A percentile compares a stretch with the other conserved stretches of the same genome.
These are phyloP conservation scores for Novumbra hubbsi DNA, from an alignment of 2,797 vertebrate genomes.

Conservation along the genomic window DNA sequence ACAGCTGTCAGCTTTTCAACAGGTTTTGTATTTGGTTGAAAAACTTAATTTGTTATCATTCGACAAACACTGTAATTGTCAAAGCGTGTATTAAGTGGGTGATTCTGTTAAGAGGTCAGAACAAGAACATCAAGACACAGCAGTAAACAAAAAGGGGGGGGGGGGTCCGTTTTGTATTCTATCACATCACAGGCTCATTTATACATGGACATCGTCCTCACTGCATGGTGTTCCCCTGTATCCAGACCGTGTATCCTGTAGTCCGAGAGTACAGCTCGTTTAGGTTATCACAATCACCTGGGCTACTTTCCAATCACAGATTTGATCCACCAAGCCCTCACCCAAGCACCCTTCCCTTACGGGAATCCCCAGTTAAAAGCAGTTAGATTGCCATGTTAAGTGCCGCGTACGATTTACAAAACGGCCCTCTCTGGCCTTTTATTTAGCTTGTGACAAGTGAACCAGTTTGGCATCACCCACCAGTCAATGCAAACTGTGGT, in stretches of 20 bases:
- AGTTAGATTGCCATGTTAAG: too few relatives aligned
- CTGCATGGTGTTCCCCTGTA: background rate
- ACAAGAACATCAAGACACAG: background rate
- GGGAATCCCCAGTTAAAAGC: too few relatives aligned
- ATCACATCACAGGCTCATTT: background rate
- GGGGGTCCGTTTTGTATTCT: conserved; percentile 14
- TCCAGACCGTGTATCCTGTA: background rate
- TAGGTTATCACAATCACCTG: too few relatives aligned
- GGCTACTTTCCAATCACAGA: too few relatives aligned
- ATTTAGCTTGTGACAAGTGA: too few relatives aligned
- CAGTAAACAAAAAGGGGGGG: background rate
- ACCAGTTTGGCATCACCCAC: too few relatives aligned
- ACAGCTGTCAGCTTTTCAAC: background rate
- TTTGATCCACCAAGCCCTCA: too few relatives aligned
- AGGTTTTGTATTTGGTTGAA: background rate
- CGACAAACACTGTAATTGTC: background rate
- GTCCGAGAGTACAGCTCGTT: too few relatives aligned
- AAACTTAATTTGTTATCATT: background rate
- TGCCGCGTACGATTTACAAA: too few relatives aligned
- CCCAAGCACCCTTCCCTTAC: too few relatives aligned
- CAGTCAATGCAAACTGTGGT: too few relatives aligned
- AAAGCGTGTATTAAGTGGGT: background rate
- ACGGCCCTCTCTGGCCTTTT: too few relatives aligned
- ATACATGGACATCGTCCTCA: conserved; percentile 2
- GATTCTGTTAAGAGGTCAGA: background rate